Evolutionary conservation across 2,797 vertebrate species (phyloP), one percentile per base, ranked within the genome.

Genomic region (Gila robusta): DNA sequence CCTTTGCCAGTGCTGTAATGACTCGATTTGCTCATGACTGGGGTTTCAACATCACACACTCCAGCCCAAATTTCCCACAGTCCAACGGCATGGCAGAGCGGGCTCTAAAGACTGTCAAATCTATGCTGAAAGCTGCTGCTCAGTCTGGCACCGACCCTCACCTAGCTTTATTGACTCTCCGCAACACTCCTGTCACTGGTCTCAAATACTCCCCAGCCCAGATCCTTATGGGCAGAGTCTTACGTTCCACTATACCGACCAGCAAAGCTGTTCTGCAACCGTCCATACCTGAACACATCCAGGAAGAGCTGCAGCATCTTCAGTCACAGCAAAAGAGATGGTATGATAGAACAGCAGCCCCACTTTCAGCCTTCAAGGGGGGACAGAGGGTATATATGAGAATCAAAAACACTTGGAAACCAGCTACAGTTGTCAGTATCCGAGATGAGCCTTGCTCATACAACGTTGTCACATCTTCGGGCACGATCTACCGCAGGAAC

Each of bases 161-260:
- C 9, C 19, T 81, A 3, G 79, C 85, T 4, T 26, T 81, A 2
- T 16, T 81, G 9, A 49, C 28, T 39, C 32, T 79, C 6, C 16
- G 8, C 1, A 87, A 87, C 11, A 87, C 39, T 16, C 54, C 86
- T 16, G 26, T 83, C 19, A 86, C 69, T 16, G 62, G 81, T 21
- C 23, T 80, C 2, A 47, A 79, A 6, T 49, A 85, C 39, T 81
- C 76, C 26, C 70, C 81, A 3, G 87, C 39, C 35, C 47, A 88
- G 14, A 26, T 86, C 12, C 74, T 83, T 2, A 87, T 85, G 70
- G 64, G 86, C 12, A 54, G 71, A 17, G 64, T 86, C 16, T 64
- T 84, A 1, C 69, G 26, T 5, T 87, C 70, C 41, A 66, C 28
- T 5, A 16, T 86, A 17, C 86, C 35, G 2, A 21, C 10, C 4